Conservation (phyloP, 2,888 invertebrate genomes). For the Suillia variegata region DNA sequence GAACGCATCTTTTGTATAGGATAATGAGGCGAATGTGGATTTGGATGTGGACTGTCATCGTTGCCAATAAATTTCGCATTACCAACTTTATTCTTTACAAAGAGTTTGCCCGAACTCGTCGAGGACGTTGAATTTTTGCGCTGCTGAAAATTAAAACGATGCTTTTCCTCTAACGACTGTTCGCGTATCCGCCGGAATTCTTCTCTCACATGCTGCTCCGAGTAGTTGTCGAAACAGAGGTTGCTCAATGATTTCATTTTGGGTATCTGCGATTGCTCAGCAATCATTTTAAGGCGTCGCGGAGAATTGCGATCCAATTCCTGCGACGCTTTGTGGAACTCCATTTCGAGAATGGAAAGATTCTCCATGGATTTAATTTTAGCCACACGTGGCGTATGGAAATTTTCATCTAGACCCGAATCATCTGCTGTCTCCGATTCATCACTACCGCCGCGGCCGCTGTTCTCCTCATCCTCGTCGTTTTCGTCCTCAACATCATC, state of each 20-base stretch:
- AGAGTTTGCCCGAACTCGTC: slow-evolving; percentile 48
- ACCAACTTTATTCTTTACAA: slow-evolving; percentile 58
- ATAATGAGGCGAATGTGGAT: slow-evolving; percentile 34
- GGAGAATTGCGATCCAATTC: slow-evolving; percentile 58
- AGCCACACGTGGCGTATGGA: slow-evolving; percentile 57
- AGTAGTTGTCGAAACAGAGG: slow-evolving; percentile 54
- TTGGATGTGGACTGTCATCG: slow-evolving; percentile 47
- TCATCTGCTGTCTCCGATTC: slow-evolving; percentile 51
- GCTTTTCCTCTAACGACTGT: slow-evolving; percentile 46
- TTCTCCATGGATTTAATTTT: slow-evolving; percentile 62
- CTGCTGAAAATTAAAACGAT: slow-evolving; percentile 43
- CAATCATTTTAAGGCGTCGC: slow-evolving; percentile 49
- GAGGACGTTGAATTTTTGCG: slow-evolving; percentile 51
- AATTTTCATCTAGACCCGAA: slow-evolving; percentile 59
- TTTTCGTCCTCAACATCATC: slow-evolving; percentile 42
- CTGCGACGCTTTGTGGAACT: slow-evolving; percentile 57
- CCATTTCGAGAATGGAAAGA: slow-evolving; percentile 58
- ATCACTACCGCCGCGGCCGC: slow-evolving; percentile 38
- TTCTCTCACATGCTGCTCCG: slow-evolving; percentile 48
- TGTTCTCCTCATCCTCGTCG: slow-evolving; percentile 38
- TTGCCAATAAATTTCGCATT: slow-evolving; percentile 61
- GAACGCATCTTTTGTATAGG: slow-evolving; percentile 61
- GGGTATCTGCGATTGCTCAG: slow-evolving; percentile 48
- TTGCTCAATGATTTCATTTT: slow-evolving; percentile 60
- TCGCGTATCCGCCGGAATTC: slow-evolving; percentile 55